Evolutionary conservation across 2,888 invertebrate species (phyloP).

Genomic region (Melieria picta): DNA sequence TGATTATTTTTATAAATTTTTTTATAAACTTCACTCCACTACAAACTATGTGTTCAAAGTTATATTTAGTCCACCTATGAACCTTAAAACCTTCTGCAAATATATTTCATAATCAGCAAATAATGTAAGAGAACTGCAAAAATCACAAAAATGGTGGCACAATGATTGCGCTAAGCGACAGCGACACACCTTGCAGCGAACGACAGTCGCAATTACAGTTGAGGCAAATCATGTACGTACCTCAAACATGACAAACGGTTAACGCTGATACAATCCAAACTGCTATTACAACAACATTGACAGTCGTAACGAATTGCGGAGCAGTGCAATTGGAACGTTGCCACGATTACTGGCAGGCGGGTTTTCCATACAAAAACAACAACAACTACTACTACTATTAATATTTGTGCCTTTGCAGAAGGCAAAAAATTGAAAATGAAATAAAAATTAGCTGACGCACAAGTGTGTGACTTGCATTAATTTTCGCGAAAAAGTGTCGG

Average conservation of each 20-base stretch:
- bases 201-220: conserved; percentile 12
- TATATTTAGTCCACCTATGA: too few species aligned
- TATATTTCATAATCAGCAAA: too few species aligned
- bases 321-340: not conserved
- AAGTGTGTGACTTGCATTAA: conserved; percentile 27
- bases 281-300: not conserved
- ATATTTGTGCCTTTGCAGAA: too few species aligned
- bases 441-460: conserved; percentile 17
- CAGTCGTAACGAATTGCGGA: not conserved
- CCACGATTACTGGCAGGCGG: not conserved
- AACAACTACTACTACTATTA: not conserved
- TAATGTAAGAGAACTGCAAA: too few species aligned
- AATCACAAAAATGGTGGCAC: too few species aligned
- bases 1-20: too few species aligned
- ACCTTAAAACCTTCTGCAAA: too few species aligned
- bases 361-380: not conserved
- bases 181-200: conserved; percentile 24
- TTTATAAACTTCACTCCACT: too few species aligned
- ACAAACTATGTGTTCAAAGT: too few species aligned
- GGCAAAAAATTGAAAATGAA: too few species aligned
- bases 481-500: conserved; percentile 7
- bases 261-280: conserved; percentile 8
- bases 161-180: not conserved
- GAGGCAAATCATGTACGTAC: conserved; percentile 23
- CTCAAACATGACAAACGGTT: conserved; percentile 29